These are phyloP conservation scores for Dioctria linearis DNA, from an alignment of 2,888 invertebrate species.

Conservation along the genomic window DNA sequence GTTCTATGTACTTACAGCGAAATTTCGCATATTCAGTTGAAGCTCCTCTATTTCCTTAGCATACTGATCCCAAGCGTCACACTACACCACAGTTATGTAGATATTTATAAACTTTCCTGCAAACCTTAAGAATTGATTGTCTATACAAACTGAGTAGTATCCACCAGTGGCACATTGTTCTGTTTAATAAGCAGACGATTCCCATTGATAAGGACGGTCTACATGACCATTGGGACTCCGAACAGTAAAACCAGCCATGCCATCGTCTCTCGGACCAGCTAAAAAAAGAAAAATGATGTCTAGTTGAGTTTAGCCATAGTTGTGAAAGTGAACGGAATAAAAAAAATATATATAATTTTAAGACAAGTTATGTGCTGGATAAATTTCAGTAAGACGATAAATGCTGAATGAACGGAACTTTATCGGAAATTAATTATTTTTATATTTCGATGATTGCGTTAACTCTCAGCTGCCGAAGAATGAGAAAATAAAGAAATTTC, in stretches of 20 bases:
- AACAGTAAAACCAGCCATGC: slow-evolving; percentile 93
- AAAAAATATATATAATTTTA: too few relatives aligned
- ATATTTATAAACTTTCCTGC: slow-evolving; percentile 91
- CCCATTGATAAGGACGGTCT: slow-evolving; percentile 93
- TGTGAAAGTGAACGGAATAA: too few relatives aligned
- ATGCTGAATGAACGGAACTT: too few relatives aligned
- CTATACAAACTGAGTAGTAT: slow-evolving; percentile 92
- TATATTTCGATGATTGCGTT: too few relatives aligned
- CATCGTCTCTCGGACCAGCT: slow-evolving; percentile 94
- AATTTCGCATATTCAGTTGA: slow-evolving; percentile 90
- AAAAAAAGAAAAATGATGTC: not conserved
- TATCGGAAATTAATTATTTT: too few relatives aligned
- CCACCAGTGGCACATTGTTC: slow-evolving; percentile 86
- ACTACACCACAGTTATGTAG: too few relatives aligned
- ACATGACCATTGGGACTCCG: slow-evolving; percentile 87
- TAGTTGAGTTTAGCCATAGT: too few relatives aligned
- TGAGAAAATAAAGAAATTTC: too few relatives aligned
- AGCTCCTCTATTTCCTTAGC: slow-evolving; percentile 90
- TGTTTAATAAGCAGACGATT: slow-evolving; percentile 90
- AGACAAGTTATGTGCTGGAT: too few relatives aligned
- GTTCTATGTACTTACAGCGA: slow-evolving; percentile 82
- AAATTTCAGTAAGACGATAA: too few relatives aligned
- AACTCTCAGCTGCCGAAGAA: too few relatives aligned
- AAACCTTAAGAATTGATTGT: slow-evolving; percentile 93
- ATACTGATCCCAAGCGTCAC: slow-evolving; percentile 94